Evolutionary conservation across 2,797 vertebrate genomes (phyloP), one percentile per base, ranked within the genome.

Genomic region (Pseudomugil tenellus): DNA sequence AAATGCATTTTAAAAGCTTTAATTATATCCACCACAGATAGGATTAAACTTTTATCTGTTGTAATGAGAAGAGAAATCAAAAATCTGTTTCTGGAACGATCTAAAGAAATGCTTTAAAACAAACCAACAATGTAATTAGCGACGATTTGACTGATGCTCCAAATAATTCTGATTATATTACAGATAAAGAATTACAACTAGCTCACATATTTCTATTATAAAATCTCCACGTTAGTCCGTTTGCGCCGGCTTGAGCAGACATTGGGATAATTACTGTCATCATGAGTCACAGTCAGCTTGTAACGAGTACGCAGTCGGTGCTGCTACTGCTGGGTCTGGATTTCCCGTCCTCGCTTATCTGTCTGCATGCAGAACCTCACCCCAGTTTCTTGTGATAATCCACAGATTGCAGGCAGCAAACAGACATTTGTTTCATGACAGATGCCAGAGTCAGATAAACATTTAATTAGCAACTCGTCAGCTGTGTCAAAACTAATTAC

Each of bases 401-500:
- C 87, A 81, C 86, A 85, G 84, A 90, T 86, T 90, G 86, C 76
- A 76, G 85, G 76, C 87, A 67, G 78, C 85, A 77, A 84, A 81
- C 85, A 87, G 83, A 88, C 88, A 77, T 89, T 91, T 88, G 85
- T 87, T 90, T 87, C 74, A 87, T 77, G 72, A 87, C 91, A 90
- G 90, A 92, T 92, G 91, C 87, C 89, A 88, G 74, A 87, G 88
- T 86, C 81, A 87, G 89, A 91, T 91, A 90, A 89, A 91, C 90
- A 92, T 91, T 91, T 90, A 88, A 91, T 92, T 90, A 92, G 84
- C 86, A 81, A 78, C 85, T 89, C 87, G 85, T 92, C 87, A 90
- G 85, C 89, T 90, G 84, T 86, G 87, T 92, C 84, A 87, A 63
- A 87, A 87, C 84, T 88, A 91, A 92, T 92, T 91, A 88, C 61